Base-by-base conservation (phyloP, 2,797 vertebrate genomes). In the Alfaro cultratus region DNA sequence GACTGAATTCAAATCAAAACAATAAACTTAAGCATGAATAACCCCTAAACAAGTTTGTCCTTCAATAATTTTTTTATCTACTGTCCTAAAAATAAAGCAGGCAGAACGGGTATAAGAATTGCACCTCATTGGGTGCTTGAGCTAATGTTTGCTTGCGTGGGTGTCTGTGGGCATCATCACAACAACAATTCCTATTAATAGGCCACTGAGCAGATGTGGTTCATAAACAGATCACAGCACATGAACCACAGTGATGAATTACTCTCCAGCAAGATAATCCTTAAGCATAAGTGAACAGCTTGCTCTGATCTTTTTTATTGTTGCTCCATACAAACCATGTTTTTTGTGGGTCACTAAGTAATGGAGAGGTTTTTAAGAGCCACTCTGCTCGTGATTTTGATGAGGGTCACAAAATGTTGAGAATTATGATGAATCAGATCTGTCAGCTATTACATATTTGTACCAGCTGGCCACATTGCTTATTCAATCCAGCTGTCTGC, bases 171-270 rank as follows among this genome's bases (percentile, higher is more conserved):
- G 21, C 36, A 68, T 26, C 36, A 41, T 68, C 10, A 9, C 62
- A 67, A 67, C 16, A 67, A 67, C 51, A 39, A 72, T 81, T 80
- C 74, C 78, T 82, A 83, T 86, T 88, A 89, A 91, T 84, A 89
- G 80, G 82, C 79, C 80, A 49, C 74, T 64, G 78, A 90, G 80
- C 85, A 94, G 80, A 88, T 87, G 87, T 89, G 83, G 74, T 87
- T 83, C 60, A 29, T 90, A 89, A 89, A 91, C 87, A 90, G 82
- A 93, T 89, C 34, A 41, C 26, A 68, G 64, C 34, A 67, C 34
- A 90, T 85, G 85, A 90, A 88, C 80, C 75, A 36, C 73, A 81
- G 80, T 88, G 90, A 94, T 88, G 80, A 91, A 91, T 91, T 82
- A 73, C 84, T 91, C 83, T 89, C 60, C 71, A 80, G 81, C 60